Conservation (phyloP, 2,888 invertebrate genomes). For the Lamellibrachia columna region DNA sequence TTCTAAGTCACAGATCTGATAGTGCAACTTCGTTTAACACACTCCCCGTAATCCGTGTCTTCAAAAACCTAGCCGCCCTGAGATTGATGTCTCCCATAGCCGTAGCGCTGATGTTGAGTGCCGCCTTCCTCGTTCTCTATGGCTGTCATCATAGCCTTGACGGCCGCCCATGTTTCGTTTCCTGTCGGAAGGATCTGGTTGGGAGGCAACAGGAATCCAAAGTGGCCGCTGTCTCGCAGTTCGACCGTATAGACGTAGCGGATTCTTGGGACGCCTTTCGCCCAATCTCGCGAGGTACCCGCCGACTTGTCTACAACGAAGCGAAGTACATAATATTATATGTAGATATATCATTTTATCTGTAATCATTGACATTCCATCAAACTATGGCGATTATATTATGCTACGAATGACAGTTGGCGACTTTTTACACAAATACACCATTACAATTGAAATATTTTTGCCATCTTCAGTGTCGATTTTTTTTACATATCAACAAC, state of each 20-base stretch:
- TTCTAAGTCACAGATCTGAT: not conserved
- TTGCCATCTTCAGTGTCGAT: no score
- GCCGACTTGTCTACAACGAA: conserved; percentile 35
- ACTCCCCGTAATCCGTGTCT: not conserved
- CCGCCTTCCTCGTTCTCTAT: conserved; percentile 9
- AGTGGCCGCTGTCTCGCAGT: conserved; percentile 38
- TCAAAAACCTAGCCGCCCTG: not conserved
- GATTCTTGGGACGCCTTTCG: conserved; percentile 34
- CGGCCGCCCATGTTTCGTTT: conserved; percentile 39
- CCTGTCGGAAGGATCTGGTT: conserved; percentile 38
- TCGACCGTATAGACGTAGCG: conserved; percentile 41
- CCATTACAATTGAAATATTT: no score
- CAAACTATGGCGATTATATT: no score
- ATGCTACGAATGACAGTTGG: no score
- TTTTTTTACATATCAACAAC: no score
- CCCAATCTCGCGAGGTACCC: conserved; percentile 44
- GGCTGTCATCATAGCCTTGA: conserved; percentile 30
- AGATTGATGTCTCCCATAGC: not conserved
- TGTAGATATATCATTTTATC: no score
- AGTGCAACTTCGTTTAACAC: not conserved
- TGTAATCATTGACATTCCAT: no score
- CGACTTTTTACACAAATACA: no score
- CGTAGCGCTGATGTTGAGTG: conserved; percentile 13
- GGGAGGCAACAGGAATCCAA: conserved; percentile 40
- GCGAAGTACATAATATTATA: no score